Conservation (phyloP, 2,888 invertebrate species). For the Pteria penguin region DNA sequence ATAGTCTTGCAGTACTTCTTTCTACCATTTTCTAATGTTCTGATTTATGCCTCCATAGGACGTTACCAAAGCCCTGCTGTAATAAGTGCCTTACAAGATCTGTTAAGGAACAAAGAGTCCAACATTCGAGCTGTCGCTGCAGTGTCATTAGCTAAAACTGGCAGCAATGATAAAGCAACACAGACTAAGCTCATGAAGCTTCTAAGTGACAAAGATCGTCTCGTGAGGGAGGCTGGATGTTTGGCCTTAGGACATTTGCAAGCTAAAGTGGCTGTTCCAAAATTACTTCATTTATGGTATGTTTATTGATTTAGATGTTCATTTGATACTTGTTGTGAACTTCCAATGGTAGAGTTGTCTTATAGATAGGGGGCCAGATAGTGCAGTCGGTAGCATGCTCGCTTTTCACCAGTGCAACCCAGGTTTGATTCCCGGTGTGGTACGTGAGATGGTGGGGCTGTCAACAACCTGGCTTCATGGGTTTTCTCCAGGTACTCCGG, state of each 20-base stretch:
- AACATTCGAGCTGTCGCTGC: conserved; percentile 71
- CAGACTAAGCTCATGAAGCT: conserved; percentile 57
- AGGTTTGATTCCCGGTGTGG: too few species aligned
- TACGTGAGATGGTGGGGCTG: too few species aligned
- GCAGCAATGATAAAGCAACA: conserved; percentile 53
- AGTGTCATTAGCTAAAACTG: conserved; percentile 70
- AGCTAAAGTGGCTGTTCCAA: conserved; percentile 63
- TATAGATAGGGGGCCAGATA: too few species aligned
- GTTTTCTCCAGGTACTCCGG: too few species aligned
- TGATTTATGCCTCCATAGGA: conserved; percentile 50
- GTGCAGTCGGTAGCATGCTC: too few species aligned
- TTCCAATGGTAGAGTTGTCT: too few species aligned
- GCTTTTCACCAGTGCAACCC: too few species aligned
- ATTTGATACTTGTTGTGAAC: too few species aligned
- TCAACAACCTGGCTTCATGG: too few species aligned
- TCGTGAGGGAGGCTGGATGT: conserved; percentile 72
- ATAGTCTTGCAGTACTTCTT: too few species aligned
- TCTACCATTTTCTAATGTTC: too few species aligned
- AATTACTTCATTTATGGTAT: conserved; percentile 70
- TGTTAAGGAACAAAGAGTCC: conserved; percentile 65
- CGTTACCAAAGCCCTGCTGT: conserved; percentile 68
- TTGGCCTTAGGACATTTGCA: conserved; percentile 70
- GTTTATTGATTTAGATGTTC: conserved; percentile 18
- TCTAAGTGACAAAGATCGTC: conserved; percentile 67
- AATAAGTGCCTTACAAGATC: conserved; percentile 66